Evolutionary conservation across 2,888 invertebrate species (phyloP), one percentile per base, ranked within the genome.

Genomic region (Limnephilus auricula): DNA sequence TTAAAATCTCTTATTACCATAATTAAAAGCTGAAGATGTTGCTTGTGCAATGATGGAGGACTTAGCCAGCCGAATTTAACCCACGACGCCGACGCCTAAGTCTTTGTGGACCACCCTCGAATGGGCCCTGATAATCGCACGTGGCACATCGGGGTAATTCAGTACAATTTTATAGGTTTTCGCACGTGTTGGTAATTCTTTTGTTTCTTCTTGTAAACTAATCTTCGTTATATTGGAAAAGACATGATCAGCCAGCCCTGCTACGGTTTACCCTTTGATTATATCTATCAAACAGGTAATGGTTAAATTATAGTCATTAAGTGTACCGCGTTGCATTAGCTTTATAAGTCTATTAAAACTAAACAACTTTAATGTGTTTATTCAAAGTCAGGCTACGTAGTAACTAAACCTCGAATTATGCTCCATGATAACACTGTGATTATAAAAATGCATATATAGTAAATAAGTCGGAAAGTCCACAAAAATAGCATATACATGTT

Each of bases 301-400:
- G 85, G 85, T 85, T n/a, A 85, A 85, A 85, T 85, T 85, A 45
- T 30, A 85, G 85, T 85, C 45, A n/a, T 85, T 85, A 85, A 85
- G 2, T 37, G 40, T 85, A 45, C n/a, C 34, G 40, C n/a, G 45
- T 40, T 85, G 85, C 85, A 45, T 85, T 45, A 85, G 30, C 85
- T 34, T 85, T 85, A n/a, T 85, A 45, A 65, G 13, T 3, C 15
- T 45, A 31, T 85, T 85, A 37, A 45, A 82, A 82, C 37, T 34
- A 34, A 34, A 82, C 82, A 32, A 25, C n/a, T 9, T 65, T n/a
- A 34, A 37, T 82, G 32, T 37, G 82, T 82, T 82, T 34, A 37
- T 82, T 82, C 82, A 82, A n/a, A 82, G 82, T 34, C 25, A 82
- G 82, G 9, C 18, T 3, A 80, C 82, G 25, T 34, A 13, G 82